These are phyloP conservation scores for Aplodontia rufa DNA, from an alignment of 2,113 vertebrate genomes.

Conservation along the genomic window DNA sequence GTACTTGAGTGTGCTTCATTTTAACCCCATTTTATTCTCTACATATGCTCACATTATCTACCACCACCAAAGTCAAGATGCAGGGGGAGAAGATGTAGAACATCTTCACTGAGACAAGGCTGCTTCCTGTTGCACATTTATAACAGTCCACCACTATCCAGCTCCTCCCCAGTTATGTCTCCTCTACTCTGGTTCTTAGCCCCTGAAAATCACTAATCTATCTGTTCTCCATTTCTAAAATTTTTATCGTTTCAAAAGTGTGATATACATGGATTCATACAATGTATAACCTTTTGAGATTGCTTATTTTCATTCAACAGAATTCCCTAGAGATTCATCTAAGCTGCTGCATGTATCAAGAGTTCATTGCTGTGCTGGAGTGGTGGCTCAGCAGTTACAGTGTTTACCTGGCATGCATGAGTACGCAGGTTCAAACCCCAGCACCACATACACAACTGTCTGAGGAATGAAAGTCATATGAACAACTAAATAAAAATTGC, in stretches of 20 bases:
- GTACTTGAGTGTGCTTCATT: neutral
- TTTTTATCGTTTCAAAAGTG: neutral
- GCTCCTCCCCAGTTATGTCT: neutral
- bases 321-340: neutral
- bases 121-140: neutral
- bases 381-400: too few species aligned
- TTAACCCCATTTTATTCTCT: neutral
- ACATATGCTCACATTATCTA: neutral
- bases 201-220: neutral
- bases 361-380: neutral
- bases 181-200: neutral
- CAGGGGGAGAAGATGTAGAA: neutral
- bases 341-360: neutral
- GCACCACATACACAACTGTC: too few species aligned
- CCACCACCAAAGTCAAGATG: neutral
- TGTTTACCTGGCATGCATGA: too few species aligned
- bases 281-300: neutral
- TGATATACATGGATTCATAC: neutral
- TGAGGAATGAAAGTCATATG: too few species aligned
- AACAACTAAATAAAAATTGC: too few species aligned
- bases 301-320: neutral
- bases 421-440: too few species aligned
- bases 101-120: neutral
- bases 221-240: constrained; percentile 36
- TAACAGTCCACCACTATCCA: neutral